phyloP scores from a whole-genome alignment of 2,797 vertebrate genomes.

The Knipowitschia caucasica region DNA sequence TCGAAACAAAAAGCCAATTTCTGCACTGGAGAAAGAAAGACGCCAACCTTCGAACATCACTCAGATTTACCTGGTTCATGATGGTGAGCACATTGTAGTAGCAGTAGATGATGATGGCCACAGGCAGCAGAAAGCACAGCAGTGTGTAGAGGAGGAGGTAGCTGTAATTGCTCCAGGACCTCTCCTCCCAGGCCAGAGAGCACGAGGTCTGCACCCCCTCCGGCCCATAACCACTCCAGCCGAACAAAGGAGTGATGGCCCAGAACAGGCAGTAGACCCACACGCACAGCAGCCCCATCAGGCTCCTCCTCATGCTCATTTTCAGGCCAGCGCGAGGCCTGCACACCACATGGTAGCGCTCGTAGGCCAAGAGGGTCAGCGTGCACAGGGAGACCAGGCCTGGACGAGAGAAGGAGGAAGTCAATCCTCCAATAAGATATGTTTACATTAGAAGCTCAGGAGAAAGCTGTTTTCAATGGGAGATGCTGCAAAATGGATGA shows the following conservation, averaged over 20 bases:
- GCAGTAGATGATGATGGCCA: constrained; percentile 68
- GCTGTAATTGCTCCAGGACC: constrained; percentile 71
- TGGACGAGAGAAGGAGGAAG: constrained; percentile 31
- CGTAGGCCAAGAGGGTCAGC: constrained; percentile 71
- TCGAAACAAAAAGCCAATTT: no score
- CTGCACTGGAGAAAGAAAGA: background rate
- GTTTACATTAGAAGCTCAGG: background rate
- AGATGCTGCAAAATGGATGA: background rate
- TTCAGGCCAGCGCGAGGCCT: constrained; percentile 59
- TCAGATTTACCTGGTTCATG: constrained; percentile 62
- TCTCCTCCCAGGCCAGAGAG: constrained; percentile 70
- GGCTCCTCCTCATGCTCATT: constrained; percentile 56
- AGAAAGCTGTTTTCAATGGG: background rate
- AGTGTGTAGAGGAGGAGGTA: constrained; percentile 71
- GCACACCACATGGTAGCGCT: constrained; percentile 73
- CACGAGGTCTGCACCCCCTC: constrained; percentile 73
- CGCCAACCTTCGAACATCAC: no score
- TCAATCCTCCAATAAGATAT: no score
- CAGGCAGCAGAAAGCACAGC: constrained; percentile 63
- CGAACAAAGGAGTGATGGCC: constrained; percentile 59
- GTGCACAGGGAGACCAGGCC: constrained; percentile 75
- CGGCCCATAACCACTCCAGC: constrained; percentile 72
- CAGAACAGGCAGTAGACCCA: constrained; percentile 75
- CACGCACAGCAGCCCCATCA: constrained; percentile 55
- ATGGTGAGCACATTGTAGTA: constrained; percentile 62